Evolutionary conservation across 2,888 invertebrate genomes (phyloP).

Genomic region (Lycophotia porphyrea): DNA sequence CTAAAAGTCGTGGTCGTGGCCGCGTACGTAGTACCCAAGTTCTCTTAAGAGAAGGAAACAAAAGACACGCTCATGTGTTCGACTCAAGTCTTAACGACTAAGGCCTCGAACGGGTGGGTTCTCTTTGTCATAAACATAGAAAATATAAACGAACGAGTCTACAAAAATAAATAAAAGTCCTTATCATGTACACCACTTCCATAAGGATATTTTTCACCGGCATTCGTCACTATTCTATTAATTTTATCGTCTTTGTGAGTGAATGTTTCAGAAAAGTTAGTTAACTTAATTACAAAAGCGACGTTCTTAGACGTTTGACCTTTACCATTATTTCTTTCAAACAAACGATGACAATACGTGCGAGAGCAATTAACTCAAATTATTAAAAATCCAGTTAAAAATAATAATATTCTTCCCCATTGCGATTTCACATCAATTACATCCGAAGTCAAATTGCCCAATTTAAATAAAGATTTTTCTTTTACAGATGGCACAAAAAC

Average conservation of each 20-base stretch:
- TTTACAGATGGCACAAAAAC: constrained; percentile 66
- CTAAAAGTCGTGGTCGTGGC: neutral
- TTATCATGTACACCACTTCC: neutral
- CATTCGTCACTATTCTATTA: neutral
- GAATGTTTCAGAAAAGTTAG: neutral
- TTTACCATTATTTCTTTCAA: neutral
- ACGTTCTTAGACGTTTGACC: neutral
- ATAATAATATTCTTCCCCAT: constrained; percentile 7
- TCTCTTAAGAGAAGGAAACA: neutral
- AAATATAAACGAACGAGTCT: neutral
- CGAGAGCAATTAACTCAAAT: constrained; percentile 12
- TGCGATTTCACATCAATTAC: constrained; percentile 25
- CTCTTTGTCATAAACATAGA: neutral
- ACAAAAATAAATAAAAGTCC: neutral
- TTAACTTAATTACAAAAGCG: neutral
- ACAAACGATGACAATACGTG: neutral
- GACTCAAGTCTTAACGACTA: neutral
- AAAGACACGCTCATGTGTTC: neutral
- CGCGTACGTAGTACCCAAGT: too few relatives aligned
- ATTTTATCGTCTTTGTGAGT: neutral
- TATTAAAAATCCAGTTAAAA: constrained; percentile 1
- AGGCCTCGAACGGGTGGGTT: neutral
- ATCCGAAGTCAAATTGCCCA: constrained; percentile 31
- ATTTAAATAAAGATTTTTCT: constrained; percentile 51
- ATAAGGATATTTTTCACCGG: neutral